Evolutionary conservation across 1,140 invertebrate species (phyloP), one percentile per base, ranked within the genome.

Genomic region (Aphelenchoides besseyi): DNA sequence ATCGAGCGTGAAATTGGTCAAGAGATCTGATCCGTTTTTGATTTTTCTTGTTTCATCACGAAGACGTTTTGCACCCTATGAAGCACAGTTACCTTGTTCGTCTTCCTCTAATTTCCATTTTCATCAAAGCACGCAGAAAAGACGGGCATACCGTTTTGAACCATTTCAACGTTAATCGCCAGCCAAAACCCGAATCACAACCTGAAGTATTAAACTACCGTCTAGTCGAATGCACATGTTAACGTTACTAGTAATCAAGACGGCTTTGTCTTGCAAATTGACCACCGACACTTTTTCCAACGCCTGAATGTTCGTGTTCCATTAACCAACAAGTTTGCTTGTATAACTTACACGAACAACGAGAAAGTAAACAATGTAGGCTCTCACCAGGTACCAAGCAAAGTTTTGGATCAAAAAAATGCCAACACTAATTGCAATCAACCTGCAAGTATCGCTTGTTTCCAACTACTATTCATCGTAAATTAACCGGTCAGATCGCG

Each of bases 81-180:
- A 2, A 70, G n/a, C n/a, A n/a, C n/a, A n/a, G n/a, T n/a, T n/a
- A 69, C 2, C n/a, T 48, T 69, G 23, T 28, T 26, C 52, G 26
- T 61, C 61, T 62, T 59, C 2, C 16, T 69, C 23, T n/a, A 26
- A 23, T 62, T 12, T n/a, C n/a, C 67, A 18, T 68, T 33, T n/a
- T 69, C 67, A 68, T 68, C 68, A 71, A 69, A 69, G 32, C 67
- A 69, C 12, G 67, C 67, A 29, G 67, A 68, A 29, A 69, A 69
- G 0, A 68, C 61, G 1, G 67, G 67, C 67, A 69, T 69, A 26
- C 67, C 12, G 23, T 29, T 35, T 68, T 30, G 1, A 69, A 1
- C 16, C 67, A 69, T 69, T 30, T 69, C 3, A 69, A 71, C 23
- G 63, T 69, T 26, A 69, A 71, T 69, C 68, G 66, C 18, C 61